These are phyloP conservation scores for Trachelus stipa DNA, from an alignment of 2,888 invertebrate species.

Conservation along the genomic window DNA sequence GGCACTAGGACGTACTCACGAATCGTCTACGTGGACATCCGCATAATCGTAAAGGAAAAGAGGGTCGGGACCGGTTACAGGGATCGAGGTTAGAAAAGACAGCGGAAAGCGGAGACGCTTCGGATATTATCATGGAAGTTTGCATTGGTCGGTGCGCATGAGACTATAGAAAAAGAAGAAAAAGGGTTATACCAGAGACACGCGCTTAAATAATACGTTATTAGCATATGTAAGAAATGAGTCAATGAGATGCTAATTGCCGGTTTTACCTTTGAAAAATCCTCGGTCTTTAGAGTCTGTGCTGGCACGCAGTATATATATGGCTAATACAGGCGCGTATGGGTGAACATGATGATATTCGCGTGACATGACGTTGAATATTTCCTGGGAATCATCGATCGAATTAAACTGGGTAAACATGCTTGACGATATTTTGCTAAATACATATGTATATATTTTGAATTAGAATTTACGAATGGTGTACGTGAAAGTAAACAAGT, in stretches of 20 bases:
- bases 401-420: not conserved
- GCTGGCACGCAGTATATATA: not conserved
- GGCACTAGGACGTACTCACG: not conserved
- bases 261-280: constrained; percentile 55
- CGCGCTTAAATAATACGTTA: constrained; percentile 55
- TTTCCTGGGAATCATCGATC: not conserved
- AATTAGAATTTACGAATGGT: not conserved
- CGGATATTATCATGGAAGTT: not conserved
- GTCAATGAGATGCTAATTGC: constrained; percentile 65
- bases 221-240: constrained; percentile 60
- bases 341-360: not conserved
- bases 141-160: constrained; percentile 8
- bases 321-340: not conserved
- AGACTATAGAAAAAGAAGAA: constrained; percentile 16
- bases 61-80: constrained; percentile 23
- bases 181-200: constrained; percentile 14
- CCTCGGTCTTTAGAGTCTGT: constrained; percentile 32
- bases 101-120: constrained; percentile 9
- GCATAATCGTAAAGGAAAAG: constrained; percentile 41
- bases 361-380: not conserved
- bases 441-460: not conserved
- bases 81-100: constrained; percentile 3
- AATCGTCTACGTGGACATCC: constrained; percentile 16
- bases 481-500: not conserved
- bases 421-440: constrained; percentile 18